These are phyloP conservation scores for Acheta domesticus DNA, from an alignment of 2,888 invertebrate genomes.

Conservation along the genomic window DNA sequence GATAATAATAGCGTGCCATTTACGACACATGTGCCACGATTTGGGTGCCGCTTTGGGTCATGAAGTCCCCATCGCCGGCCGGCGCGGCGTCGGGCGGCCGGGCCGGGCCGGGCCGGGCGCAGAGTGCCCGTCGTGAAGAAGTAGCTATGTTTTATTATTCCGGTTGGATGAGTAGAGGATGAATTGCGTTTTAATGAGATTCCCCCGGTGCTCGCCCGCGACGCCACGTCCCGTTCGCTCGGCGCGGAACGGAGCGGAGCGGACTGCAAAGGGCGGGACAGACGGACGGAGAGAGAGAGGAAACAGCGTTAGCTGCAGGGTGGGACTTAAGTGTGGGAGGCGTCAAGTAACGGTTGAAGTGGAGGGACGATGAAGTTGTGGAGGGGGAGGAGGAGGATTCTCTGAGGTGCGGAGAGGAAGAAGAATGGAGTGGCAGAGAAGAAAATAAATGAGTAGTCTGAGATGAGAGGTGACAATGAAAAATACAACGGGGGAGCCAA, in stretches of 20 bases:
- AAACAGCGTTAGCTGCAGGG: background rate
- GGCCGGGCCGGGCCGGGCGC: background rate
- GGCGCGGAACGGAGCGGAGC: background rate
- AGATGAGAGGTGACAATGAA: too few relatives aligned
- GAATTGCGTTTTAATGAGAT: slow-evolving; percentile 18
- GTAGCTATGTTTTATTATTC: slow-evolving; percentile 18
- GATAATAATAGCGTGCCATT: background rate
- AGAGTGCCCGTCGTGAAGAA: background rate
- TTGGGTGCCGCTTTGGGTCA: background rate
- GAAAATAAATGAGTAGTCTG: too few relatives aligned
- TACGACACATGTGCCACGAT: background rate
- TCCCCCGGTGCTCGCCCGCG: background rate
- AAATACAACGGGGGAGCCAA: too few relatives aligned
- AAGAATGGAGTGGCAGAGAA: too few relatives aligned
- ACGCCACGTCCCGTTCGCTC: background rate
- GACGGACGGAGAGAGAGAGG: background rate
- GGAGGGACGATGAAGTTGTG: too few relatives aligned
- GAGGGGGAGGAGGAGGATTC: too few relatives aligned
- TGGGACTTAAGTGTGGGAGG: too few relatives aligned
- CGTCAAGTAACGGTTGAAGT: too few relatives aligned
- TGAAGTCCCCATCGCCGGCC: background rate
- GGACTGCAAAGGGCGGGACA: background rate
- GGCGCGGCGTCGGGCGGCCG: background rate
- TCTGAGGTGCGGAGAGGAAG: too few relatives aligned
- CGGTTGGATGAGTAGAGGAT: slow-evolving; percentile 11